A percentile compares a stretch with the other conserved stretches of the same genome.
phyloP scores from a whole-genome alignment of 1,140 invertebrate species.

The Drosophila obscura region DNA sequence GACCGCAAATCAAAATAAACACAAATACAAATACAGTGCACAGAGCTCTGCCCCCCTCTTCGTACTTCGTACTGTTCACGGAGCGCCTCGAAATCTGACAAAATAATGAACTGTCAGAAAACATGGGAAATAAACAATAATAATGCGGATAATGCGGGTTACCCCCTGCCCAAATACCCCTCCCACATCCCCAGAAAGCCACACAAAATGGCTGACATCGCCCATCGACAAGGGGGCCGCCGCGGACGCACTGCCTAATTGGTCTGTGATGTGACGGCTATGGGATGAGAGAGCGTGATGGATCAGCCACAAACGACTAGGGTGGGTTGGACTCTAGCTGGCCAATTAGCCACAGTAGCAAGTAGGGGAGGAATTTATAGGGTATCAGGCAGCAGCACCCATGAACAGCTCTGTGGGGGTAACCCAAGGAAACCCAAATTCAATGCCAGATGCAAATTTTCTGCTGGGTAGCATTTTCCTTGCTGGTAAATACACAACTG shows the following conservation, averaged over 20 bases:
- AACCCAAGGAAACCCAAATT: too few relatives aligned
- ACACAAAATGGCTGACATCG: constrained; percentile 50
- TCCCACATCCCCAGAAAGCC: too few relatives aligned
- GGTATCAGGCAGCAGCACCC: too few relatives aligned
- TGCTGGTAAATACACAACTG: too few relatives aligned
- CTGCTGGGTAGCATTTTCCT: too few relatives aligned
- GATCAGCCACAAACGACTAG: background rate
- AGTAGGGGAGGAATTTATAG: too few relatives aligned
- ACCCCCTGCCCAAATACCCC: too few relatives aligned
- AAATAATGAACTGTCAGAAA: constrained; percentile 81
- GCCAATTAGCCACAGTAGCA: too few relatives aligned
- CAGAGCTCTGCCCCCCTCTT: too few relatives aligned
- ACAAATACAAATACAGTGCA: constrained; percentile 2
- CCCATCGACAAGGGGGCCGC: background rate
- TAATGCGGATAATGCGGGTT: constrained; percentile 46
- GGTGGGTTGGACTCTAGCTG: too few relatives aligned
- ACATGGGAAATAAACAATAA: constrained; percentile 75
- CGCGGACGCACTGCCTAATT: constrained; percentile 2
- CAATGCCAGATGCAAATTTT: too few relatives aligned
- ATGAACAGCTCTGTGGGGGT: too few relatives aligned
- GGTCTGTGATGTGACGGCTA: constrained; percentile 1
- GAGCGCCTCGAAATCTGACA: constrained; percentile 64
- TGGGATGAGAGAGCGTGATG: background rate
- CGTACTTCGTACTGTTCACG: constrained; percentile 26
- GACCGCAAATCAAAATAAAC: constrained; percentile 75